These are phyloP conservation scores for Cephus pulcher DNA, from an alignment of 2,888 invertebrate species.

Conservation along the genomic window DNA sequence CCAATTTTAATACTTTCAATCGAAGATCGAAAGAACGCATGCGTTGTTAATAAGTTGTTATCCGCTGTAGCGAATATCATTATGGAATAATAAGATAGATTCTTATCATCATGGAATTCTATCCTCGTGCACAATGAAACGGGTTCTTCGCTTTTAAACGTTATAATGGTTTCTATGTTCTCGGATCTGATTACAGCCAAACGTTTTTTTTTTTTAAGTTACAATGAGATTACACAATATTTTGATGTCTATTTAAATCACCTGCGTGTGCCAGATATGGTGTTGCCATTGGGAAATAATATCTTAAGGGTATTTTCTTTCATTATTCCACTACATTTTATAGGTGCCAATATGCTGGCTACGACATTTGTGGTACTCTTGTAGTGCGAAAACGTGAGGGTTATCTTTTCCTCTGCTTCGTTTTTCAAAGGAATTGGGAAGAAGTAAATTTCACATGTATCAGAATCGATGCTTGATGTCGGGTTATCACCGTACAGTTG, in stretches of 20 bases:
- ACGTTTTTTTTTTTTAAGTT: not conserved
- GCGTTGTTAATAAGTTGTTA: conserved; percentile 57
- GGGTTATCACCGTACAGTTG: conserved; percentile 49
- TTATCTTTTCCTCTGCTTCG: conserved; percentile 38
- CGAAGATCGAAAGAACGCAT: conserved; percentile 36
- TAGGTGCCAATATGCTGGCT: conserved; percentile 26
- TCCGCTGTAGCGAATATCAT: conserved; percentile 49
- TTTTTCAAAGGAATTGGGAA: conserved; percentile 52
- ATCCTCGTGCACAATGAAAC: conserved; percentile 39
- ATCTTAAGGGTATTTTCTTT: conserved; percentile 28
- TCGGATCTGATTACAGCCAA: conserved; percentile 12
- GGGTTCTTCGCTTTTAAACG: conserved; percentile 32
- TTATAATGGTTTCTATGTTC: conserved; percentile 26
- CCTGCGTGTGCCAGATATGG: conserved; percentile 15
- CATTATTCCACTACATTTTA: conserved; percentile 30
- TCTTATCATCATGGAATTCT: conserved; percentile 34
- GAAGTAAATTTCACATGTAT: conserved; percentile 51
- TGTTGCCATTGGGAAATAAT: conserved; percentile 31
- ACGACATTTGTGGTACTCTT: conserved; percentile 26
- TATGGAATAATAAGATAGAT: conserved; percentile 26
- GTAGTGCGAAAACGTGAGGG: conserved; percentile 34
- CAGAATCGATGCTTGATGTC: conserved; percentile 45
- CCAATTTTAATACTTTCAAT: not conserved
- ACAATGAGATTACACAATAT: not conserved
- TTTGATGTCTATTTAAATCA: not conserved